Conservation (phyloP, 2,888 invertebrate genomes). For the Drosophila pegasa region DNA sequence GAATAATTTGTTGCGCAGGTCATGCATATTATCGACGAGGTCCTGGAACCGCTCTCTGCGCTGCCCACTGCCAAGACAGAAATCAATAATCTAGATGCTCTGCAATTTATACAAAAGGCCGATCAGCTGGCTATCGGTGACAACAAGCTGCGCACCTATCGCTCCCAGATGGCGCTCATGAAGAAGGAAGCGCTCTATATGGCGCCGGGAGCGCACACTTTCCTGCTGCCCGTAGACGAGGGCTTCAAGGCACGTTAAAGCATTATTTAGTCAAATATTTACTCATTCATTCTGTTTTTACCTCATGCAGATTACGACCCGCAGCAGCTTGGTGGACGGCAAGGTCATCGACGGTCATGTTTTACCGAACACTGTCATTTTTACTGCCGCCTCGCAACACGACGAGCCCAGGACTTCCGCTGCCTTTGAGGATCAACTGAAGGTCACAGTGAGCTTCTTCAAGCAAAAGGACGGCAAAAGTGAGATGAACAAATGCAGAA, state of each 20-base stretch:
- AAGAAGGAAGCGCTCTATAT: slow-evolving; percentile 91
- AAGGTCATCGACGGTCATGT: slow-evolving; percentile 96
- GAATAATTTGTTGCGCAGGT: slow-evolving; percentile 86
- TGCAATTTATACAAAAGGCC: slow-evolving; percentile 91
- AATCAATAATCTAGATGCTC: slow-evolving; percentile 92
- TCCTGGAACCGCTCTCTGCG: slow-evolving; percentile 91
- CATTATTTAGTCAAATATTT: neutral
- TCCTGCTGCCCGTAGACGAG: slow-evolving; percentile 95
- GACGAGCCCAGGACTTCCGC: slow-evolving; percentile 91
- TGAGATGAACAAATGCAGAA: slow-evolving; percentile 82
- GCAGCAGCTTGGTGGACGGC: slow-evolving; percentile 91
- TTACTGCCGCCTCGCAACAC: slow-evolving; percentile 92
- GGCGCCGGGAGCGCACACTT: slow-evolving; percentile 92
- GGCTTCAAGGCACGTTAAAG: slow-evolving; percentile 90
- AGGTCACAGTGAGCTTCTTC: slow-evolving; percentile 92
- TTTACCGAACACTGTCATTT: slow-evolving; percentile 93
- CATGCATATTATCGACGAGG: slow-evolving; percentile 94
- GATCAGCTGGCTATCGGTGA: slow-evolving; percentile 90
- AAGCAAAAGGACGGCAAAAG: slow-evolving; percentile 90
- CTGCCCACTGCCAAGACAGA: slow-evolving; percentile 87
- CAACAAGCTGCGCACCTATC: slow-evolving; percentile 87
- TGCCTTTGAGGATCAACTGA: slow-evolving; percentile 93
- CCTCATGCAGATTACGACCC: slow-evolving; percentile 87
- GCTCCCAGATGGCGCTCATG: slow-evolving; percentile 90
- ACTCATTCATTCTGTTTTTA: neutral